Evolutionary conservation across 1,140 invertebrate species (phyloP).

Genomic region (Drosophila quadrilineata): DNA sequence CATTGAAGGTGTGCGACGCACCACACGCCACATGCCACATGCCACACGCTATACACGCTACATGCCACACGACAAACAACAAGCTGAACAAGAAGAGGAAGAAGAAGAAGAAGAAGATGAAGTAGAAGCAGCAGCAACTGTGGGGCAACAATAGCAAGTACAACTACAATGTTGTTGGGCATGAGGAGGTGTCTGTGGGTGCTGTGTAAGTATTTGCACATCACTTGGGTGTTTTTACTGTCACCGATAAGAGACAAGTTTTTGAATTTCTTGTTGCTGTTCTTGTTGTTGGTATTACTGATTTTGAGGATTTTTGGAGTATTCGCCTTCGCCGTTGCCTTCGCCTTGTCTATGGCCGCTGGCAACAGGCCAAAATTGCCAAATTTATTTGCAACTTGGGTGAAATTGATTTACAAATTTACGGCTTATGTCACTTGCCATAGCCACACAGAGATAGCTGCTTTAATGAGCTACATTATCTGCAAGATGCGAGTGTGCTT

Average conservation of each 20-base stretch:
- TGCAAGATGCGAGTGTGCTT: slow-evolving; percentile 5
- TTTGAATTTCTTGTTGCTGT: not conserved
- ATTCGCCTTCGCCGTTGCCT: too few species aligned
- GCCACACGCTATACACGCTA: too few species aligned
- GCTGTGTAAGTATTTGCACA: slow-evolving; percentile 16
- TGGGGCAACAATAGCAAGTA: too few species aligned
- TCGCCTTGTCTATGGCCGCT: too few species aligned
- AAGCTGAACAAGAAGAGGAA: too few species aligned
- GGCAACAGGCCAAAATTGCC: slow-evolving; percentile 4
- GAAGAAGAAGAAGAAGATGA: too few species aligned
- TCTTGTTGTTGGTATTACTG: not conserved
- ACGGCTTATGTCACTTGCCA: slow-evolving; percentile 1
- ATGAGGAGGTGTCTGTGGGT: not conserved
- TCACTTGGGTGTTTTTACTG: slow-evolving; percentile 30
- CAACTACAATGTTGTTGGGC: too few species aligned
- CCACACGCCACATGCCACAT: too few species aligned
- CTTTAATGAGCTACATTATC: slow-evolving; percentile 19
- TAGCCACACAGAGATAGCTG: not conserved
- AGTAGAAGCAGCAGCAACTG: too few species aligned
- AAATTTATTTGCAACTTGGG: slow-evolving; percentile 58
- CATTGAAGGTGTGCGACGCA: not conserved
- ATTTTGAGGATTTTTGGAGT: not conserved
- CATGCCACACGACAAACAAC: too few species aligned
- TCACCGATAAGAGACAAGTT: slow-evolving; percentile 45
- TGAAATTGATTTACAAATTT: slow-evolving; percentile 59